Conservation (phyloP, 2,113 vertebrate genomes). For the Otocyon megalotis region DNA sequence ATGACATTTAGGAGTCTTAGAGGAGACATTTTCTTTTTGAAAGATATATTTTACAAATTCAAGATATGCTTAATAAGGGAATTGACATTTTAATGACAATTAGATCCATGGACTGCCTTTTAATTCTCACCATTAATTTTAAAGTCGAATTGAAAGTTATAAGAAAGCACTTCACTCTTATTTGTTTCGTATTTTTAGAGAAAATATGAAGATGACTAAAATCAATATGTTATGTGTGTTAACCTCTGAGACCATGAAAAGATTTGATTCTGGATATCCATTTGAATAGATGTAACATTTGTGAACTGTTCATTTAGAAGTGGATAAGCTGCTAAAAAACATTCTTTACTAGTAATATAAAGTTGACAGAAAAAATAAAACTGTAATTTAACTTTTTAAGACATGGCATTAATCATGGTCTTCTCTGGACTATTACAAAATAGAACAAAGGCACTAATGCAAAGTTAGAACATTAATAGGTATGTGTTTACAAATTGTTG, state of each 20-base stretch:
- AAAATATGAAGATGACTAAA: background rate
- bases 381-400: background rate
- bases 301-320: background rate
- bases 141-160: background rate
- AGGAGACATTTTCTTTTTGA: background rate
- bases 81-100: background rate
- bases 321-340: background rate
- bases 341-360: background rate
- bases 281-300: background rate
- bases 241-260: background rate
- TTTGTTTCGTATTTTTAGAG: constrained; percentile 31
- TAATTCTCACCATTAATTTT: constrained; percentile 2
- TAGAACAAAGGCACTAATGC: background rate
- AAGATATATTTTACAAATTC: background rate
- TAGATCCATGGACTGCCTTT: background rate
- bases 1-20: background rate
- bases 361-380: background rate
- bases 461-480: background rate
- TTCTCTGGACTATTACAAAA: background rate
- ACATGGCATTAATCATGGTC: background rate
- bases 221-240: background rate
- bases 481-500: background rate
- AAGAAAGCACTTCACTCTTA: background rate
- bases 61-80: background rate
- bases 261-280: background rate